phyloP scores from a whole-genome alignment of 2,888 invertebrate species.

The Strigamia transsilvanica region DNA sequence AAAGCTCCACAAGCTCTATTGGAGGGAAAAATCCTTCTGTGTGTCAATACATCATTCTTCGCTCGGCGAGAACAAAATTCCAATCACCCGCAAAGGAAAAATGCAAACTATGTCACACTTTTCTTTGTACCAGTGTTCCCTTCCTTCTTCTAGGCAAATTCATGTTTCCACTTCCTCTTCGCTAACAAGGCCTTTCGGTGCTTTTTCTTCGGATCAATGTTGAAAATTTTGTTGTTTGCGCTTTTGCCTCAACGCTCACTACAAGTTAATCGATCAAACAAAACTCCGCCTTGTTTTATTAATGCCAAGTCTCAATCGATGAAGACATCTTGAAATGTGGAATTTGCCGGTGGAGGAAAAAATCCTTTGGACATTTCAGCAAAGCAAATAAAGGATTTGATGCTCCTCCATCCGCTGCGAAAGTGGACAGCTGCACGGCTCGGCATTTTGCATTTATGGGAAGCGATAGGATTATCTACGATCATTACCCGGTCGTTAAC shows the following conservation, averaged over 20 bases:
- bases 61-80: slow-evolving; percentile 3
- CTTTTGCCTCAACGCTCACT: too few relatives aligned
- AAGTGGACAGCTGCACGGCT: not conserved
- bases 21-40: not conserved
- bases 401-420: not conserved
- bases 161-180: not conserved
- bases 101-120: slow-evolving; percentile 15
- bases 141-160: not conserved
- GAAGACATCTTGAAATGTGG: not conserved
- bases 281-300: not conserved
- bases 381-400: not conserved
- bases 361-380: not conserved
- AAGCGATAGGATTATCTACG: not conserved
- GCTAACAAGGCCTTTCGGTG: too few relatives aligned
- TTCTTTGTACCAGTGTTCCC: not conserved
- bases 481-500: too few relatives aligned
- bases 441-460: not conserved
- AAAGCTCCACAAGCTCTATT: too few relatives aligned
- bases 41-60: slow-evolving; percentile 16
- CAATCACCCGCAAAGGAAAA: not conserved
- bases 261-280: not conserved
- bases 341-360: not conserved
- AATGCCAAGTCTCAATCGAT: not conserved
- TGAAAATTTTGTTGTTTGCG: too few relatives aligned
- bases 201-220: too few relatives aligned